Evolutionary conservation across 1,140 invertebrate genomes (phyloP), one percentile per base, ranked within the genome.

Genomic region (Sesamia nonagrioides): DNA sequence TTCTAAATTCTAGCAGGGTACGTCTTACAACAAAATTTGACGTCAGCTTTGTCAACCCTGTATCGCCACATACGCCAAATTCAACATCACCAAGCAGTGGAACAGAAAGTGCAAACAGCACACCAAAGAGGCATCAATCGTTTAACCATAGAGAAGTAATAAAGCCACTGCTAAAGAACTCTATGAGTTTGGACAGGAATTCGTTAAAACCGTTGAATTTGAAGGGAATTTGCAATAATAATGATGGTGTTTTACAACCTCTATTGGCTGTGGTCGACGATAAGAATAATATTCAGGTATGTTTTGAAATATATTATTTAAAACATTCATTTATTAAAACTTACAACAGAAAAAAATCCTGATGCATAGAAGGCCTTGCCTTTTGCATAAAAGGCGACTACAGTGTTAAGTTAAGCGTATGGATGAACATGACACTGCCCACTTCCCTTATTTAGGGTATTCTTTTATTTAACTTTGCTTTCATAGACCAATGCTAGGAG

Each of bases 261-360:
- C 63, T 95, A 37, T 71, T 94, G 35, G 92, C 92, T 35, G 89
- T 93, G 9, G 87, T 94, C 3, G 93, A 94, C 73, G 92, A 93
- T 78, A 93, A 86, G 72, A 91, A 93, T 82, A 93, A 89, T 86
- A 93, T 94, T 83, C 92, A 94, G 91, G 92, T 93, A 75, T 73
- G 61, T 82, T 8, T 27, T 15, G 6, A 15, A 27, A 27, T 27
- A 3, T 27, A 27, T 27, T 27, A 27, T 27, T 27, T 27, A n/a
- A n/a, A n/a, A n/a, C n/a, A n/a, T n/a, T n/a, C n/a, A n/a, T n/a
- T n/a, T n/a, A n/a, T n/a, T n/a, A n/a, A n/a, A n/a, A n/a, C n/a
- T n/a, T n/a, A n/a, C n/a, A n/a, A n/a, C n/a, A n/a, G n/a, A n/a
- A n/a, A n/a, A n/a, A n/a, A n/a, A n/a, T n/a, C n/a, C n/a, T n/a